Base-by-base conservation (phyloP, 2,113 vertebrate genomes). In the Indicator maculatus region DNA sequence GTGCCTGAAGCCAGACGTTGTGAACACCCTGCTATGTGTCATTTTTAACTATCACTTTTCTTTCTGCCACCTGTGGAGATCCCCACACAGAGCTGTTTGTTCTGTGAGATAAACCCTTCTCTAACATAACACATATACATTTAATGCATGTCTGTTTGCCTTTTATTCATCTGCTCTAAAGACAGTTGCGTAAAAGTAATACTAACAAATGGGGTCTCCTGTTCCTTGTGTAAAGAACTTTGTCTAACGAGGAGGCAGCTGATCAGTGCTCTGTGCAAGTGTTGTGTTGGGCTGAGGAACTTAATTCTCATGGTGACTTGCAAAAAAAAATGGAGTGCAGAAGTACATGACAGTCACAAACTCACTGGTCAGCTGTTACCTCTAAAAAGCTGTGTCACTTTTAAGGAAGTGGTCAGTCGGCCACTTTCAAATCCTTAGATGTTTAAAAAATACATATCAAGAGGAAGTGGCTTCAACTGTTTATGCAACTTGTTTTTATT, bases 301-400 rank as follows among this genome's bases (percentile, higher is more conserved):
- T 72, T 84, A 11, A 82, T 70, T 88, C 50, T 95, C 88, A 86
- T 7, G 8, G 19, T 95, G 91, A 94, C 78, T 93, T 96, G 76
- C 56, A 88, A 71, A 84, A 55, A 73, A 73, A 81, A 2, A 7
- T 36, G 61, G 16, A 81, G 18, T 17, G 53, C 55, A 36, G 41
- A 77, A 67, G 83, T 53, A 39, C 19, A 20, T 74, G 73, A 58
- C 4, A 9, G 20, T 11, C 23, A 47, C 60, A 80, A 83, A 77
- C 10, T 7, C 8, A 0, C 5, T 24, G 36, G 16, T 91, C 85
- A 69, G 44, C 21, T 7, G 1, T 55, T 55, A 9, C 27, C 24
- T 85, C 73, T 77, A n/a, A 70, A 90, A 10, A 87, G 12, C 83
- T 93, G 50, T 74, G 75, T 89, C 63, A 73, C n/a, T 83, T 79